Base-by-base conservation (phyloP, 1,140 invertebrate genomes). In the Nasonia longicornis region DNA sequence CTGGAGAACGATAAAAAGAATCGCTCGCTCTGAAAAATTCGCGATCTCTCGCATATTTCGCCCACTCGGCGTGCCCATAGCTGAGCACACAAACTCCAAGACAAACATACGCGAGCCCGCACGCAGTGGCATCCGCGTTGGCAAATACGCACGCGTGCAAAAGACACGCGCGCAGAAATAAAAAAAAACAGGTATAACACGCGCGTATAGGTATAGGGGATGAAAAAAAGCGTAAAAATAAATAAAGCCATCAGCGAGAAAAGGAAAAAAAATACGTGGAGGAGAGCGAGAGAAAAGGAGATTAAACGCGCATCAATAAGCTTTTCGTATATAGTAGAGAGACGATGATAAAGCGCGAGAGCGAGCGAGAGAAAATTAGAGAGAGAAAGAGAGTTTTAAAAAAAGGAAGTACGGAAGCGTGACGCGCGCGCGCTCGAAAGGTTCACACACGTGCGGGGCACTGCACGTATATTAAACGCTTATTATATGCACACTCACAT, bases 161-260 rank as follows among this genome's bases (percentile, higher is more conserved):
- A 35, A 67, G 31, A 52, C 79, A 45, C n/a, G 6, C 29, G 52
- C 45, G 31, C 16, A 42, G 63, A 75, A 78, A 79, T 67, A 1
- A 26, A 26, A 26, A 26, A 79, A 71, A 79, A 72, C 66, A 16
- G 10, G 35, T 74, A 64, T 45, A 79, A 64, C 48, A 63, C 63
- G 83, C 84, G 82, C 82, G 80, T 84, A 82, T 80, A 81, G 80
- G 82, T 83, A 85, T 81, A 84, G 70, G 22, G 70, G 38, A 35
- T 77, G 83, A 84, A 80, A 82, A 83, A 83, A 52, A 52, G 66
- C 70, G 66, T 77, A 76, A 64, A 84, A 79, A 83, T 77, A 81
- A 74, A 69, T 77, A 20, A 26, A 79, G 29, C 79, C 48, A 26
- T 26, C 26, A 66, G 70, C 26, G 70, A 81, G 77, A 82, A 78